A percentile compares a stretch with the other conserved stretches of the same genome.
phyloP scores from a whole-genome alignment of 2,113 vertebrate species.

The Caloenas nicobarica region DNA sequence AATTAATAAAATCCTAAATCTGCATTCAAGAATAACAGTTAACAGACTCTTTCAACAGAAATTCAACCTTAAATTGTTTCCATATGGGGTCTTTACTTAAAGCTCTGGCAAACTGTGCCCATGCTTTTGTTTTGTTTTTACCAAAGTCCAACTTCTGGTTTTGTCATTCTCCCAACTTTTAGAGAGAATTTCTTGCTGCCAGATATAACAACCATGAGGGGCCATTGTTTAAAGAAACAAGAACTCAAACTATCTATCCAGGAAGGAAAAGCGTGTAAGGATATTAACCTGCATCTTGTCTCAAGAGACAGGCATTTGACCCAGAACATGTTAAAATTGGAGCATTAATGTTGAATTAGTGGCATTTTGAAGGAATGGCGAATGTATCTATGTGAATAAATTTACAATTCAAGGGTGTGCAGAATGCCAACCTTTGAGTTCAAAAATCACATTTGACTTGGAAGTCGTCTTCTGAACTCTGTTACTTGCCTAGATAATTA shows the following conservation, averaged over 20 bases:
- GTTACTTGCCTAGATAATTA: not conserved
- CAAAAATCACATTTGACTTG: not conserved
- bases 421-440: not conserved
- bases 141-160: conserved; percentile 27
- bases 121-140: conserved; percentile 10
- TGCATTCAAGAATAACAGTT: conserved; percentile 66
- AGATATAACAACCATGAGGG: conserved; percentile 33
- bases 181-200: conserved; percentile 45
- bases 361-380: not conserved
- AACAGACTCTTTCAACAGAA: conserved; percentile 65
- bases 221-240: conserved; percentile 48
- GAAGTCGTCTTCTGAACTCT: not conserved
- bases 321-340: not conserved
- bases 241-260: conserved; percentile 30
- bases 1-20: conserved; percentile 74
- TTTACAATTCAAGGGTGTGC: not conserved
- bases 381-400: not conserved
- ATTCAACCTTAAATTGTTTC: conserved; percentile 69
- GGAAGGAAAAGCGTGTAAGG: conserved; percentile 35
- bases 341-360: not conserved
- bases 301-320: conserved; percentile 16
- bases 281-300: not conserved
- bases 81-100: conserved; percentile 63
- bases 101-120: conserved; percentile 40
- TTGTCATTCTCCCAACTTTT: conserved; percentile 29